Base-by-base conservation (phyloP, 2,797 vertebrate species). In the Leptodactylus fallax region DNA sequence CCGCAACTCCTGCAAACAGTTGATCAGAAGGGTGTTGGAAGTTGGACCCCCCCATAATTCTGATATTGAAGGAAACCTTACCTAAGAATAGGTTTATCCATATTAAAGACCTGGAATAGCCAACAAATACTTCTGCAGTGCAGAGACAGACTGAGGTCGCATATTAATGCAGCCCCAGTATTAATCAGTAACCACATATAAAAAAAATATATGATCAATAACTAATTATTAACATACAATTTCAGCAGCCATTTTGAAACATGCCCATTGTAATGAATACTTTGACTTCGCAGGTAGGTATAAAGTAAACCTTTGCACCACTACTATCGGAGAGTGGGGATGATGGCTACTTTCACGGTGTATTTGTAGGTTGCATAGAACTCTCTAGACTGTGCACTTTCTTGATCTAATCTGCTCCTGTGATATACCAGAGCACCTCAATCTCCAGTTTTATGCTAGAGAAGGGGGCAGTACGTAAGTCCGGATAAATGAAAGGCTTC, bases 401-500 rank as follows among this genome's bases (percentile, higher is more conserved):
- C 47, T 69, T 56, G 3, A 36, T 79, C 45, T 49, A 55, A 60
- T 74, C 23, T 79, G 7, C 58, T 67, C 45, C 25, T 76, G 69
- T 27, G 45, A 49, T n/a, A 56, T 61, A 8, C 45, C n/a, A 65
- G 67, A 25, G 86, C 67, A 60, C 56, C 27, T 27, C 78, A 89
- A 67, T 86, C 71, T 67, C 45, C 16, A 36, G 13, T 51, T 84
- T 72, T 25, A 25, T 14, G 8, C 56, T 76, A n/a, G 51, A 19
- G 71, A 81, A 61, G 83, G 74, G 58, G 19, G 23, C 55, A 80
- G 56, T 77, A 67, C 0, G 55, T 1, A 36, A 36, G 36, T 55
- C 27, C 63, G 53, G 63, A 81, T 85, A 74, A 77, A 87, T 63
- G 58, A 87, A 69, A 58, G 76, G 25, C 27, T 90, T 87, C 69